Evolutionary conservation across 2,888 invertebrate species (phyloP).

Genomic region (Hydroisotoma schaefferi): DNA sequence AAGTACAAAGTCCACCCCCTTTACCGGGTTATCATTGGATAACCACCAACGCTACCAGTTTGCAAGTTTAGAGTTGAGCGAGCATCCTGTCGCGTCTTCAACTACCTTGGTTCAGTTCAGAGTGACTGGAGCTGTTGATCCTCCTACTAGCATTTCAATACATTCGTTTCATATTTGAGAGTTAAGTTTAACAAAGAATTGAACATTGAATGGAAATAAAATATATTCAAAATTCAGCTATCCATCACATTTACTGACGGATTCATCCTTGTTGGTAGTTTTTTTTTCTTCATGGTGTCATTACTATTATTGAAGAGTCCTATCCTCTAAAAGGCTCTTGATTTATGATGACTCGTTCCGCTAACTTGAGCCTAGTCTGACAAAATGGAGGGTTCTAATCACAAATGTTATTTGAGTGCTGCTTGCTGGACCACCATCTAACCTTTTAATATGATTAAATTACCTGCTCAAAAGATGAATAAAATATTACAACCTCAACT

Average conservation of each 20-base stretch:
- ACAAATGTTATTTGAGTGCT: slow-evolving; percentile 50
- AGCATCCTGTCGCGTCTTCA: too few relatives aligned
- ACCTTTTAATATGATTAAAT: slow-evolving; percentile 49
- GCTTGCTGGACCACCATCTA: slow-evolving; percentile 31
- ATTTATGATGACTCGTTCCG: slow-evolving; percentile 49
- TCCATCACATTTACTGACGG: not conserved
- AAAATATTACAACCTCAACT: not conserved
- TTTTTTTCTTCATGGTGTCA: not conserved
- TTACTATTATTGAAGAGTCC: not conserved
- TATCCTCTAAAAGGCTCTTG: slow-evolving; percentile 28
- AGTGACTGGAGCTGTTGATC: too few relatives aligned
- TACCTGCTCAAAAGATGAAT: slow-evolving; percentile 26
- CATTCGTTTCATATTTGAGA: too few relatives aligned
- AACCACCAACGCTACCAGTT: too few relatives aligned
- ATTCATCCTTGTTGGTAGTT: not conserved
- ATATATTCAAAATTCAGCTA: too few relatives aligned
- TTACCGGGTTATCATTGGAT: too few relatives aligned
- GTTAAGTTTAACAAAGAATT: too few relatives aligned
- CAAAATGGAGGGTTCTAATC: slow-evolving; percentile 50
- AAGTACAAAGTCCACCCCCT: too few relatives aligned
- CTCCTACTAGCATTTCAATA: too few relatives aligned
- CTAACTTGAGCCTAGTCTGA: slow-evolving; percentile 45
- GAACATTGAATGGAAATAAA: too few relatives aligned
- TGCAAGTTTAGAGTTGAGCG: too few relatives aligned
- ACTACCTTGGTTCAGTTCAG: too few relatives aligned